Evolutionary conservation across 2,113 vertebrate genomes (phyloP).

Genomic region (Ornithorhynchus anatinus): DNA sequence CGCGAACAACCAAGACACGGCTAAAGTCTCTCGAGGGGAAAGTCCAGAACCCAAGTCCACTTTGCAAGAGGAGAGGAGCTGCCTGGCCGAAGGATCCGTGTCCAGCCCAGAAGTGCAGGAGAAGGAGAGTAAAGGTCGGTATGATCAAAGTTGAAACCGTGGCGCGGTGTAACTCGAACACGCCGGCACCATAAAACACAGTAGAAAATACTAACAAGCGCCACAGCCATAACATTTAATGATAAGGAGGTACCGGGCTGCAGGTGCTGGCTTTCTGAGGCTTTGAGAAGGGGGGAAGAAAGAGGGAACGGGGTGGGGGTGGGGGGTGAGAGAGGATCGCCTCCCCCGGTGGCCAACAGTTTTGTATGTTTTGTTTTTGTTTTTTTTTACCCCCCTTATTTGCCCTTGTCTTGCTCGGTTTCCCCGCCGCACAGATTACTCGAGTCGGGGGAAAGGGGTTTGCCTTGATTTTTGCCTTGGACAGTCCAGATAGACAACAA

Average conservation of each 20-base stretch:
- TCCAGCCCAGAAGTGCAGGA: conserved; percentile 94
- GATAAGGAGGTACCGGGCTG: conserved; percentile 70
- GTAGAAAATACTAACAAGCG: conserved; percentile 84
- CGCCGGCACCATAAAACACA: conserved; percentile 86
- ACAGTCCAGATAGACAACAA: too few species aligned
- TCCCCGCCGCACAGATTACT: conserved; percentile 21
- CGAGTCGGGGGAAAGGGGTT: conserved; percentile 41
- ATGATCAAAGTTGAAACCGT: conserved; percentile 84
- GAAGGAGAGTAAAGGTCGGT: conserved; percentile 98
- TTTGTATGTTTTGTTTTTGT: too few species aligned
- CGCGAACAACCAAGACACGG: conserved; percentile 78
- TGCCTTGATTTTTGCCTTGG: conserved; percentile 35
- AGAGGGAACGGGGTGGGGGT: neutral
- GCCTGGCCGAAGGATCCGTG: conserved; percentile 85
- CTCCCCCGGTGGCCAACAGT: too few species aligned
- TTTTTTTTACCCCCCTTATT: neutral
- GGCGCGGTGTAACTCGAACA: conserved; percentile 81
- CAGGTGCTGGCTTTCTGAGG: conserved; percentile 66
- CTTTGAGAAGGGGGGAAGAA: conserved; percentile 57
- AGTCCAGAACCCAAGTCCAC: conserved; percentile 87
- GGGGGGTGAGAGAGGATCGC: too few species aligned
- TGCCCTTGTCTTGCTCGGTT: conserved; percentile 11
- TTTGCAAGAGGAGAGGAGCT: conserved; percentile 84
- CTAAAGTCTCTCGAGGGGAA: conserved; percentile 82
- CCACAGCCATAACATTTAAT: conserved; percentile 88